Percentiles rank a stretch among this genome's conserved stretches.
Conservation (phyloP, 2,113 vertebrate species). For the Emydocephalus ijimae region DNA sequence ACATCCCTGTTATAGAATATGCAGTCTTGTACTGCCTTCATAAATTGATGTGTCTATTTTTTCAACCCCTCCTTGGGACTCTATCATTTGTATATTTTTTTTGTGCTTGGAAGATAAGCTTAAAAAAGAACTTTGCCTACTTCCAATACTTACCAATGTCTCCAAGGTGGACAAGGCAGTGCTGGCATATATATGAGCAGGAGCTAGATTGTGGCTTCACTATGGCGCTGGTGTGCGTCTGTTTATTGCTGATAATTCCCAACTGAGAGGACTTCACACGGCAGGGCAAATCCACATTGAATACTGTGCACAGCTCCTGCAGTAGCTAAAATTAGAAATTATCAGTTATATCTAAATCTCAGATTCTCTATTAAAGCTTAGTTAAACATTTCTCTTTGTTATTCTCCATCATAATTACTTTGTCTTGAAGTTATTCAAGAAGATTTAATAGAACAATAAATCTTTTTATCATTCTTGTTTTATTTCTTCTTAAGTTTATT, state of each 20-base stretch:
- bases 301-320: conserved; percentile 98
- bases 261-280: conserved; percentile 96
- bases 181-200: conserved; percentile 99
- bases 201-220: conserved; percentile 97
- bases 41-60: too few species aligned
- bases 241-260: conserved; percentile 97
- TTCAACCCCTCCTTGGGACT: not conserved
- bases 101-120: not conserved
- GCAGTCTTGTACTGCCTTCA: not conserved
- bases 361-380: not conserved
- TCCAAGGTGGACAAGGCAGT: conserved; percentile 98
- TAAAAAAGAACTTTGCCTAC: not conserved
- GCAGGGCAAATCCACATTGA: conserved; percentile 96
- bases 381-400: not conserved
- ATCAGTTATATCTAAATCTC: not conserved
- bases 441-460: not conserved
- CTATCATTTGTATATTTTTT: not conserved
- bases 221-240: conserved; percentile 84
- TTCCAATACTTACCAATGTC: conserved; percentile 85
- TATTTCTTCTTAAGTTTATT: not conserved
- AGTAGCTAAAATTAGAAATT: conserved; percentile 76
- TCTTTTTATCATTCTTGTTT: not conserved
- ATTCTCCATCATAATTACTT: not conserved
- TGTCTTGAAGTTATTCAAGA: not conserved
- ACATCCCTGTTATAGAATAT: not conserved